These are phyloP conservation scores for Rhynchopsitta pachyrhyncha DNA, from an alignment of 2,113 vertebrate species.

Conservation along the genomic window DNA sequence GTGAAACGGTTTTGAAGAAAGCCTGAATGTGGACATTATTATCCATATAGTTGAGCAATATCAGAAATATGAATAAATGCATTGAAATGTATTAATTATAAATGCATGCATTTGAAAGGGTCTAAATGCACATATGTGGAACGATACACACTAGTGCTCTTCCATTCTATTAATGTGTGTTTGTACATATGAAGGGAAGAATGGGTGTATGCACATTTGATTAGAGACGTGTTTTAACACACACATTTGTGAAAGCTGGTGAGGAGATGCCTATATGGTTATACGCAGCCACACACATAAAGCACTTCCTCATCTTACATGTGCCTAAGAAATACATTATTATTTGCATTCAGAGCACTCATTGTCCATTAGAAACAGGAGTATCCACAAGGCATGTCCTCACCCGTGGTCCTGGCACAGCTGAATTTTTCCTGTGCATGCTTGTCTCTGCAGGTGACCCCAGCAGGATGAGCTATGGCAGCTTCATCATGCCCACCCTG, in stretches of 20 bases:
- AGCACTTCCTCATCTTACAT: not conserved
- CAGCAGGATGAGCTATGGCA: conserved; percentile 35
- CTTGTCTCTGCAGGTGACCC: not conserved
- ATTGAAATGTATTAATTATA: not conserved
- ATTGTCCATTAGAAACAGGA: not conserved
- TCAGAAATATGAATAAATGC: not conserved
- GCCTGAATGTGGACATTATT: not conserved
- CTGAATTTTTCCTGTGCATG: not conserved
- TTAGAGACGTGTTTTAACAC: not conserved
- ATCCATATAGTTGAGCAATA: not conserved
- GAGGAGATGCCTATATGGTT: not conserved
- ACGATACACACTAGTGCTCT: not conserved
- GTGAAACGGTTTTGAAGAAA: not conserved
- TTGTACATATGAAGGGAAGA: not conserved
- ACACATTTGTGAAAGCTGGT: not conserved
- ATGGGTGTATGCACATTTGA: not conserved
- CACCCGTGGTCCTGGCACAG: not conserved
- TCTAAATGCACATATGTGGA: not conserved
- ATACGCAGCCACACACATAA: too few species aligned
- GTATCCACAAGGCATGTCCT: not conserved
- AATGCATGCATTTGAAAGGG: not conserved
- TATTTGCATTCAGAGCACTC: not conserved
- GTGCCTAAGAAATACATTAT: accelerated
- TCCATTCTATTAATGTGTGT: not conserved
- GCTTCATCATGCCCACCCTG: conserved; percentile 69